Conservation (phyloP, 2,888 invertebrate genomes). For the Hypena proboscidalis region DNA sequence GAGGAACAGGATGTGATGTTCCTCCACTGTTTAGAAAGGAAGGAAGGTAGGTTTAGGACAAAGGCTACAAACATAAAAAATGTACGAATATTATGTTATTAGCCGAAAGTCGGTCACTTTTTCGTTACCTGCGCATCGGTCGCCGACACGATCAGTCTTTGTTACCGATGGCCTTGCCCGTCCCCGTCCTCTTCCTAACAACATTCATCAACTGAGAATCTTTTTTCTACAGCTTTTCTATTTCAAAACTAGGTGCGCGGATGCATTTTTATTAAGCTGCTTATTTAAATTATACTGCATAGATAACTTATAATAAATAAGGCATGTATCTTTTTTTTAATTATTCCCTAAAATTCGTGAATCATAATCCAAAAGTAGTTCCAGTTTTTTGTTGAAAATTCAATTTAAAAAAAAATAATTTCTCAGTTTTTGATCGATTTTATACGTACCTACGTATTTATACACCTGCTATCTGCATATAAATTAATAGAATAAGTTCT, state of each 20-base stretch:
- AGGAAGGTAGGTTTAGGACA: too few relatives aligned
- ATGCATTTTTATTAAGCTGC: slow-evolving; percentile 34
- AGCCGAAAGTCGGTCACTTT: slow-evolving; percentile 46
- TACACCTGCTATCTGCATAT: too few relatives aligned
- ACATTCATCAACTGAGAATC: slow-evolving; percentile 64
- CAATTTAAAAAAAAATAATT: too few relatives aligned
- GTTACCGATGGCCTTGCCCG: slow-evolving; percentile 58
- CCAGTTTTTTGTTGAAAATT: too few relatives aligned
- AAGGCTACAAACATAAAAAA: slow-evolving; percentile 21
- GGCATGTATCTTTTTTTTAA: too few relatives aligned
- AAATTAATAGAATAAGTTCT: too few relatives aligned
- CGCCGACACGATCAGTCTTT: slow-evolving; percentile 69
- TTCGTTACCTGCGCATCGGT: slow-evolving; percentile 61
- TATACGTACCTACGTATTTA: too few relatives aligned
- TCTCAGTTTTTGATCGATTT: too few relatives aligned
- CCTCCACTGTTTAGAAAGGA: neutral
- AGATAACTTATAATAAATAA: slow-evolving; percentile 1
- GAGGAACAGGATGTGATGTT: too few relatives aligned
- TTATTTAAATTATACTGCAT: slow-evolving; percentile 33
- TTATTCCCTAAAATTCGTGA: too few relatives aligned
- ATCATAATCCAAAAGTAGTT: too few relatives aligned
- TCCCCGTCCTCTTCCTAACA: slow-evolving; percentile 53
- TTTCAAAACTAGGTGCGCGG: slow-evolving; percentile 44
- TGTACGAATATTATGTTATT: slow-evolving; percentile 46
- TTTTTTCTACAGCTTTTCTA: slow-evolving; percentile 51